These are phyloP conservation scores for Malurus melanocephalus DNA, from an alignment of 2,113 vertebrate genomes.

Conservation along the genomic window DNA sequence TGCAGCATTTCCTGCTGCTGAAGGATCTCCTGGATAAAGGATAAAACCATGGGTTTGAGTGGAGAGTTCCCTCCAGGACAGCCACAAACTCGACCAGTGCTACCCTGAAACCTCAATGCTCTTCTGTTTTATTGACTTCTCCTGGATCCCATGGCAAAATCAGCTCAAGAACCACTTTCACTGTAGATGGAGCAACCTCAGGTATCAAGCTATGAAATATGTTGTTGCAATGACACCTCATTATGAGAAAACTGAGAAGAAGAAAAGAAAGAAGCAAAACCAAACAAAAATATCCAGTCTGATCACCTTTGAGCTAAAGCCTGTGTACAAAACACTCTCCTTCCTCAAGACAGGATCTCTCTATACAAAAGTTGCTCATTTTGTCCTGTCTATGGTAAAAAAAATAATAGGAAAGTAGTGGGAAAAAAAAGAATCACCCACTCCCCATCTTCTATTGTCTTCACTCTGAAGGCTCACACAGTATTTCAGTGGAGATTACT, in stretches of 20 bases:
- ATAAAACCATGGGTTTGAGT: background rate
- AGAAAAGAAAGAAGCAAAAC: background rate
- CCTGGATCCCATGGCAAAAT: background rate
- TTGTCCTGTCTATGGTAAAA: background rate
- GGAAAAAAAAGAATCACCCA: rapidly evolving
- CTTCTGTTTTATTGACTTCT: background rate
- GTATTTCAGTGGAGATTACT: background rate
- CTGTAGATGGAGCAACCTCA: background rate
- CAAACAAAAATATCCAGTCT: background rate
- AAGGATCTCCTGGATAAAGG: background rate
- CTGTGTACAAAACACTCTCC: background rate
- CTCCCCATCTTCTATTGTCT: background rate
- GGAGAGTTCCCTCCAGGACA: background rate
- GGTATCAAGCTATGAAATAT: background rate
- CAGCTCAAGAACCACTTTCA: background rate
- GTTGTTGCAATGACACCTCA: background rate
- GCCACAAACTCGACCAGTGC: background rate
- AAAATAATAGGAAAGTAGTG: background rate
- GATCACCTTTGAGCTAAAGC: background rate
- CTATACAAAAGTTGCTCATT: background rate
- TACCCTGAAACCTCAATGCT: background rate
- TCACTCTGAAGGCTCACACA: background rate
- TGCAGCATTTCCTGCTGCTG: background rate
- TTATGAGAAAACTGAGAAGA: background rate
- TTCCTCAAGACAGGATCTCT: background rate